phyloP scores from a whole-genome alignment of 2,113 vertebrate species.

The Carettochelys insculpta region DNA sequence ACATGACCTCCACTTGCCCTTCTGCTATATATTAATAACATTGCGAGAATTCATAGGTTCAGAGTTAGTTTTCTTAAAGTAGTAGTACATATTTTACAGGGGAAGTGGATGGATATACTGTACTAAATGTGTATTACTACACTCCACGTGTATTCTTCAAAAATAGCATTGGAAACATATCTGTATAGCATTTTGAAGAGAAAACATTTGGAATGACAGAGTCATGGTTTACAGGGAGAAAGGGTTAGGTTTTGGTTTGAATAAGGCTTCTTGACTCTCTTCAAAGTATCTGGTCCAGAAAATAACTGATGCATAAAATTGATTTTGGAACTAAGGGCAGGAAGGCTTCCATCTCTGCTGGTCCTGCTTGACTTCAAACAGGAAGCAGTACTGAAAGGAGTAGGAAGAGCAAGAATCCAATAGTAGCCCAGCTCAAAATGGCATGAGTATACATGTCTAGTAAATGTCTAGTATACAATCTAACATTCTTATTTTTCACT shows the following conservation, averaged over 20 bases:
- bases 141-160: background rate
- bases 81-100: background rate
- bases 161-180: background rate
- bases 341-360: background rate
- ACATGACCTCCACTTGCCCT: background rate
- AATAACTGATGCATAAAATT: slow-evolving; percentile 8
- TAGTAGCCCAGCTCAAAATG: background rate
- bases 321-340: background rate
- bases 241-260: background rate
- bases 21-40: background rate
- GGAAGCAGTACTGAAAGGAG: background rate
- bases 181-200: slow-evolving; percentile 18
- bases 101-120: background rate
- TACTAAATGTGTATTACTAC: background rate
- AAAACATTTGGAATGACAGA: slow-evolving; percentile 30
- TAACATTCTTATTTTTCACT: background rate
- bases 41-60: background rate
- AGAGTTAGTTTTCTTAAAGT: background rate
- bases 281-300: background rate
- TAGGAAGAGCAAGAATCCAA: background rate
- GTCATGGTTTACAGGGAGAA: slow-evolving; percentile 22
- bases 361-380: background rate
- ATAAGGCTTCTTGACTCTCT: background rate
- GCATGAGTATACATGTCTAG: background rate
- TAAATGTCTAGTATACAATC: background rate